These are phyloP conservation scores for Nemoura dubitans DNA, from an alignment of 2,888 invertebrate species.

Conservation along the genomic window DNA sequence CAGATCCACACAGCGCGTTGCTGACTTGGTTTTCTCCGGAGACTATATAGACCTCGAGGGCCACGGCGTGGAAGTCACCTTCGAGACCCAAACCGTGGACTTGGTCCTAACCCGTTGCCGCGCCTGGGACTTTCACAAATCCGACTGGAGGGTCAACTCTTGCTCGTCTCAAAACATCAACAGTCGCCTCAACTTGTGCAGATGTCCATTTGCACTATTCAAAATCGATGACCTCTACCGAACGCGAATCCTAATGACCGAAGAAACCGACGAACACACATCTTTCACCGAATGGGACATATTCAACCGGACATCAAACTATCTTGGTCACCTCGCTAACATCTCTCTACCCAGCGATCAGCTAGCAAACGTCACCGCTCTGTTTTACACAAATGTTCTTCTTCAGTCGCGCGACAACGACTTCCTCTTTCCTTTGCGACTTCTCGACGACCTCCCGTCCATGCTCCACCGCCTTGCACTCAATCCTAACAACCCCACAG, in stretches of 20 bases:
- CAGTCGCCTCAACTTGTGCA: neutral
- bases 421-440: neutral
- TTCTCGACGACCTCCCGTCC: neutral
- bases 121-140: neutral
- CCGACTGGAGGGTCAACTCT: neutral
- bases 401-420: neutral
- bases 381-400: neutral
- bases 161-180: neutral
- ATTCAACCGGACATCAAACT: neutral
- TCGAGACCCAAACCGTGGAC: neutral
- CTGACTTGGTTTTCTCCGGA: neutral
- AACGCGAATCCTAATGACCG: neutral
- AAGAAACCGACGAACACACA: neutral
- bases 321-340: neutral
- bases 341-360: neutral
- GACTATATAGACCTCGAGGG: neutral
- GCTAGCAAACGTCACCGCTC: neutral
- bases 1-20: neutral
- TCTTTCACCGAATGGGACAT: neutral
- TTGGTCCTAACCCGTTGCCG: neutral
- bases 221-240: neutral
- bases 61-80: neutral
- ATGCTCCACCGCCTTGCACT: neutral
- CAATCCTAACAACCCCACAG: neutral
- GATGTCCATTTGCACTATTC: neutral